A percentile compares a stretch with the other conserved stretches of the same genome.
Conservation (phyloP, 2,113 vertebrate genomes). For the Oenanthe melanoleuca region DNA sequence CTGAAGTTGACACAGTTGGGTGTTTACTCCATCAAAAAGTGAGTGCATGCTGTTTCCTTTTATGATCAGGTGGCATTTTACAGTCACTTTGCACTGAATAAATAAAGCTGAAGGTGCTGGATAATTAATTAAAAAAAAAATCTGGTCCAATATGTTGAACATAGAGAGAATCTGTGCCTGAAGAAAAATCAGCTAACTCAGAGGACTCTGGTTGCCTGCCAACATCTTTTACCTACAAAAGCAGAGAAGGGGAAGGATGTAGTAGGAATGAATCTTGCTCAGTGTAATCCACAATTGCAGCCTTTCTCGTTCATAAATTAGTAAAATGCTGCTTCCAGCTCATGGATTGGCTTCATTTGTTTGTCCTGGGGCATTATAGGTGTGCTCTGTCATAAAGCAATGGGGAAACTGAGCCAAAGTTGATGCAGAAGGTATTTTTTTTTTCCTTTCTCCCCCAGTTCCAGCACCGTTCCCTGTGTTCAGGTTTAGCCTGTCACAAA, state of each 20-base stretch:
- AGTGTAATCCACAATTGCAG: neutral
- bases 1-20: neutral
- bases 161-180: neutral
- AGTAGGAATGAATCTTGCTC: neutral
- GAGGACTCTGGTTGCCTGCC: conserved; percentile 5
- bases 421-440: neutral
- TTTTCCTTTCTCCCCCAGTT: neutral
- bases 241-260: neutral
- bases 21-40: neutral
- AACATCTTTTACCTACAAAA: neutral
- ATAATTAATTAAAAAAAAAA: conserved; percentile 49
- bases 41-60: neutral
- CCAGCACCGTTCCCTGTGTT: neutral
- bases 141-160: neutral
- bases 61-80: conserved; percentile 2
- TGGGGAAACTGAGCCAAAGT: neutral
- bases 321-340: neutral
- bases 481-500: conserved; percentile 40
- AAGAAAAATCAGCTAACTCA: neutral
- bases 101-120: conserved; percentile 55
- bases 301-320: neutral
- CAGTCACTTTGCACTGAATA: conserved; percentile 57
- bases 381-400: neutral
- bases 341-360: neutral
- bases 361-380: neutral